Evolutionary conservation across 2,888 invertebrate species (phyloP), one percentile per base, ranked within the genome.

Genomic region (Drosophila setosimentum): DNA sequence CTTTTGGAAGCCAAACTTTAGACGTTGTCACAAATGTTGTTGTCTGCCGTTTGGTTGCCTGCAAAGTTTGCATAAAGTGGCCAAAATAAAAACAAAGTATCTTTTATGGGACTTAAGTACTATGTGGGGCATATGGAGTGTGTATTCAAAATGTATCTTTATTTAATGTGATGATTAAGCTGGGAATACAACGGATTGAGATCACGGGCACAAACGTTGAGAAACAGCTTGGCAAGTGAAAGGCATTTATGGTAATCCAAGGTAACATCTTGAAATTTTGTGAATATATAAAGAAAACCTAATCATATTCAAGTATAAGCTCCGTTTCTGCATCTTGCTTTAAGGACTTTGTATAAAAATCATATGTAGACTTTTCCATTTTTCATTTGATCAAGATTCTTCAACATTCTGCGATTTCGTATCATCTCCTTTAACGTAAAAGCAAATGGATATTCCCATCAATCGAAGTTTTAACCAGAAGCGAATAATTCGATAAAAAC

Each of bases 1-100:
- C 78, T 70, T 83, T 70, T 55, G 65, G 65, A 75, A 63, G 70
- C 33, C 24, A 24, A 85, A 83, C 75, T 84, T 87, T 72, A 58
- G 90, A 74, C 65, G 49, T 51, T 71, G 64, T 81, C 82, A 68
- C 82, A 82, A 65, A 49, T 78, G 78, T 68, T 78, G 82, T 63
- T 77, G 81, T 54, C 65, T 59, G 18, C 24, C 16, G 48, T 51
- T 59, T 27, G 29, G 32, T 57, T 50, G 53, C 45, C 50, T 51
- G 35, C 76, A 72, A 72, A 61, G 49, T 77, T 78, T 48, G 40
- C 60, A 60, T 54, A 63, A 80, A 70, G 35, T 18, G 51, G 21
- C 16, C 21, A 21, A 45, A 45, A 50, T 30, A 32, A 32, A 53
- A 21, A 51, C 6, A 51, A 40, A 37, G 5, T 29, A 27, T n/a